Conservation (phyloP, 1,140 invertebrate species). For the Formica selysi region DNA sequence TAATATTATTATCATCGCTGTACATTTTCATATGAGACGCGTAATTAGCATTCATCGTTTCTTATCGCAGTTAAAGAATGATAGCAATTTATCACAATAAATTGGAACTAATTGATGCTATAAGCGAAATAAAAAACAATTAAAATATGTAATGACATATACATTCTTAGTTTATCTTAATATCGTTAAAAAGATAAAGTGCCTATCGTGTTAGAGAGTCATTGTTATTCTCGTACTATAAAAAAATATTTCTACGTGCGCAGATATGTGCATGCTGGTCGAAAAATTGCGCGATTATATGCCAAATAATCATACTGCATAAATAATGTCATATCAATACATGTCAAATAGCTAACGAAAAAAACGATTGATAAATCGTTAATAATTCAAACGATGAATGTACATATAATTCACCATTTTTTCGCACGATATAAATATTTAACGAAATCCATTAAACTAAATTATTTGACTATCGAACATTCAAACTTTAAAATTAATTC, state of each 20-base stretch:
- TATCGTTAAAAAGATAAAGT: slow-evolving; percentile 10
- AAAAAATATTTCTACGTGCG: background rate
- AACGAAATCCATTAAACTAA: background rate
- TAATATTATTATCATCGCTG: background rate
- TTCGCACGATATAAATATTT: background rate
- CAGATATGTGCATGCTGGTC: background rate
- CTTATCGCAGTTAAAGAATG: background rate
- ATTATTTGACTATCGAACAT: background rate
- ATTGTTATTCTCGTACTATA: background rate
- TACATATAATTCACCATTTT: background rate
- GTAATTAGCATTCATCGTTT: background rate
- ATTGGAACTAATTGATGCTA: background rate
- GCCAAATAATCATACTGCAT: background rate
- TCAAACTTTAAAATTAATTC: background rate
- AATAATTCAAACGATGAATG: background rate
- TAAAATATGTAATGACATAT: slow-evolving; percentile 5
- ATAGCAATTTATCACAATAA: background rate
- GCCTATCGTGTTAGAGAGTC: background rate
- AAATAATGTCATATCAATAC: background rate
- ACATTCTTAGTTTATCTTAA: background rate
- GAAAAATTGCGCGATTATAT: background rate
- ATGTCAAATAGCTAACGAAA: background rate
- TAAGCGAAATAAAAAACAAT: background rate
- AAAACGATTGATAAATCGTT: background rate
- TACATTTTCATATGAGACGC: background rate